Evolutionary conservation across 2,888 invertebrate genomes (phyloP).

Genomic region (Teinopalpus imperialis): DNA sequence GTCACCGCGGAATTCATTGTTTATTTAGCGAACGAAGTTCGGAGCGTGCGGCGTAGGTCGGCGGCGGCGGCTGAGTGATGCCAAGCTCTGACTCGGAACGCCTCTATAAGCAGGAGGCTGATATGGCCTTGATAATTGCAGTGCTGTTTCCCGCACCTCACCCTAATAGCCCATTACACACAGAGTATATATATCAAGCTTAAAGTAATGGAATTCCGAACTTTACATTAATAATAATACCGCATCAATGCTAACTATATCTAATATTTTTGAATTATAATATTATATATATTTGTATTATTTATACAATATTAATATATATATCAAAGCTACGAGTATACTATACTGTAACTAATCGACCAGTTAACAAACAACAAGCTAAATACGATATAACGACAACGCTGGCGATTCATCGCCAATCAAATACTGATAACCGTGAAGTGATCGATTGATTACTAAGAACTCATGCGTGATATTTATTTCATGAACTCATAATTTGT

Average conservation of each 20-base stretch:
- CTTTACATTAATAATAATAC: no score
- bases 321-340: not conserved
- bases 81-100: slow-evolving; percentile 31
- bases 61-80: slow-evolving; percentile 50
- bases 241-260: no score
- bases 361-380: slow-evolving; percentile 5
- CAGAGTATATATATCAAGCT: not conserved
- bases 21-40: slow-evolving; percentile 37
- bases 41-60: slow-evolving; percentile 53
- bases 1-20: slow-evolving; percentile 58
- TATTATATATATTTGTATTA: not conserved
- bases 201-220: no score
- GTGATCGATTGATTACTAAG: slow-evolving; percentile 53
- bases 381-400: slow-evolving; percentile 42
- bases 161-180: slow-evolving; percentile 26
- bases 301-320: slow-evolving; percentile 1
- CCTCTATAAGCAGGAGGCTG: slow-evolving; percentile 56
- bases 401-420: slow-evolving; percentile 50
- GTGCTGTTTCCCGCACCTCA: slow-evolving; percentile 32
- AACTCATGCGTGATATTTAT: slow-evolving; percentile 36
- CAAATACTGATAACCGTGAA: slow-evolving; percentile 46
- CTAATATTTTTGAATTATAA: no score
- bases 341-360: slow-evolving; percentile 1
- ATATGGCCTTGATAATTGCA: slow-evolving; percentile 56
- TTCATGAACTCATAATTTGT: slow-evolving; percentile 14